Base-by-base conservation (phyloP, 2,113 vertebrate species). In the Grus americana region DNA sequence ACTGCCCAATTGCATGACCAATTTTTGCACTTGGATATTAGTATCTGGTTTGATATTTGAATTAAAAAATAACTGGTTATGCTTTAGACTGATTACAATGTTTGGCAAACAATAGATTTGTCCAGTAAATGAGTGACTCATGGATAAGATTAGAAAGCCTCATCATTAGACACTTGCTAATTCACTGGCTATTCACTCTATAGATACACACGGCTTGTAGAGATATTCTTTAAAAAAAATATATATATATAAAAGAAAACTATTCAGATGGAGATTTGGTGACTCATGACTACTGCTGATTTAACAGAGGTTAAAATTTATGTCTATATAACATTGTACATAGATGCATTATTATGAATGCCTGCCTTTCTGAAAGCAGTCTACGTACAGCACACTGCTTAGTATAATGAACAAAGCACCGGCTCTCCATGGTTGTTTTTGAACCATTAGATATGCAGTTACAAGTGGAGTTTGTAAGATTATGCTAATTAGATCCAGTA, bases 391-490 rank as follows among this genome's bases (percentile, higher is more conserved):
- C 29, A 70, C 40, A 46, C 86, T 95, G 36, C 21, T 34, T 47
- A 24, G 29, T 52, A 90, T 16, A 86, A 94, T 70, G 73, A 90
- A 89, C 75, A 84, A 65, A 75, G 79, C 57, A 54, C 22, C 30
- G 76, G 46, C 52, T 88, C 85, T 58, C 70, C 68, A 57, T 14
- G 11, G 46, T 9, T 94, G 81, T 57, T 92, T 90, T 91, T 92
- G 74, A 96, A 93, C 86, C 87, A 75, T 58, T 54, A 66, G 65
- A 92, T 84, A 85, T 3, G 32, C 50, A 83, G 55, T 65, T 82
- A 96, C 92, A 98, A 96, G 59, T 47, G 67, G 50, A 70, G 58
- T 92, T 95, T 96, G 87, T 91, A 86, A 81, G 18, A 34, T 47
- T 90, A 88, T 91, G 84, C 70, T 92, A 96, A 97, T 91, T 76